Percentiles rank a stretch among this genome's conserved stretches.
Evolutionary conservation across 92 coral and sea anemone species (phyloP).

Genomic region (Epizoanthus fatuus): DNA sequence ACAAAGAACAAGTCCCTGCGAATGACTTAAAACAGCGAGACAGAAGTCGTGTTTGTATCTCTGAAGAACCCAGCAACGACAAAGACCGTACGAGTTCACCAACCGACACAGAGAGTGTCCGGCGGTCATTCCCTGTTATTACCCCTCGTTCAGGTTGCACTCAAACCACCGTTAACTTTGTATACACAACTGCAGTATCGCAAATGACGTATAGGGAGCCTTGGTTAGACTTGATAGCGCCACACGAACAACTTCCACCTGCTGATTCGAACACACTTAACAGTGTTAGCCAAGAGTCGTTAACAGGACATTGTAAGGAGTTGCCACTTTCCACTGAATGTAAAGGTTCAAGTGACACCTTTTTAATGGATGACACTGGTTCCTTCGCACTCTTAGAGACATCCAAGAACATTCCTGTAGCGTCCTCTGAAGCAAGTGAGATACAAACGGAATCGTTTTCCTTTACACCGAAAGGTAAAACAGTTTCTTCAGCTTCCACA

Average conservation of each 20-base stretch:
- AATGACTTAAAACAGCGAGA: not conserved
- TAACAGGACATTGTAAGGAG: not conserved
- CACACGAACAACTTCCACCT: not conserved
- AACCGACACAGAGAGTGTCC: not conserved
- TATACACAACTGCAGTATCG: slow-evolving; percentile 7
- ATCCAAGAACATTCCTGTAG: not conserved
- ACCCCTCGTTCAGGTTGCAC: not conserved
- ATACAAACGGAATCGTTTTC: not conserved
- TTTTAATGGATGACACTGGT: not conserved
- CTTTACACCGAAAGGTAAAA: not conserved
- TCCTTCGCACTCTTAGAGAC: not conserved
- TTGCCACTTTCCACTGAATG: not conserved
- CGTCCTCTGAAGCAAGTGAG: not conserved
- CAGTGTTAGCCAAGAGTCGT: not conserved
- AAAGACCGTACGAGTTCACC: not conserved
- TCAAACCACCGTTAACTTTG: not conserved
- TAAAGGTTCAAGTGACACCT: not conserved
- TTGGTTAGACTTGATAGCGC: not conserved
- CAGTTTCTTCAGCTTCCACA: not conserved
- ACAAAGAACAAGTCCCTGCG: not conserved
- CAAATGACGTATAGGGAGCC: not conserved
- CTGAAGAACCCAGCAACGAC: not conserved
- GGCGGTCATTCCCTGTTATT: not conserved
- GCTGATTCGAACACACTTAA: not conserved
- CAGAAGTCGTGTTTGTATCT: not conserved